Conservation (phyloP, 2,888 invertebrate genomes). For the Eupithecia subfuscata region DNA sequence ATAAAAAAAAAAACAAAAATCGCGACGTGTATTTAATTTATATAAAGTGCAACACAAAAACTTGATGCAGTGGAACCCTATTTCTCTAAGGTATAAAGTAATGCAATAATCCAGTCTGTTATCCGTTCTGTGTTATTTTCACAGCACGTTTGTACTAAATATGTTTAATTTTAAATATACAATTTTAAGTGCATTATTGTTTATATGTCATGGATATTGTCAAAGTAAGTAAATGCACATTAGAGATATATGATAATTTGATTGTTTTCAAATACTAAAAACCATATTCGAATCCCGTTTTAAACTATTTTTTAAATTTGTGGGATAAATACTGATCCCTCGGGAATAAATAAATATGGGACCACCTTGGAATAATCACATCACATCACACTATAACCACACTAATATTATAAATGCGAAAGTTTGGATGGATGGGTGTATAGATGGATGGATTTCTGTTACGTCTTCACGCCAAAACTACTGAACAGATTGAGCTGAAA, state of each 20-base stretch:
- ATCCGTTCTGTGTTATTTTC: slow-evolving; percentile 2
- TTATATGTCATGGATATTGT: neutral
- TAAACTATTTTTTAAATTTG: no score
- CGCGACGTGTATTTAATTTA: neutral
- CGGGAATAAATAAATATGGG: no score
- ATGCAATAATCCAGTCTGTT: neutral
- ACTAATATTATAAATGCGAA: no score
- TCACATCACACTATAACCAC: no score
- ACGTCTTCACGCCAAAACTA: no score
- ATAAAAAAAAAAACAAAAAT: neutral
- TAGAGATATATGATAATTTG: neutral
- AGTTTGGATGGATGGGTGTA: no score
- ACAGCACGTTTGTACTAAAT: neutral
- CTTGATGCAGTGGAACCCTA: slow-evolving; percentile 4
- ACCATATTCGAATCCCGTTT: no score
- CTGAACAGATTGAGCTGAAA: no score
- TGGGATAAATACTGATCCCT: no score
- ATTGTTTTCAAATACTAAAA: no score
- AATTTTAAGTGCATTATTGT: neutral
- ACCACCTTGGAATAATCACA: no score
- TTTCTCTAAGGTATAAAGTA: neutral
- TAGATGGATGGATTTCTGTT: no score
- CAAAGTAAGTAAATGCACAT: neutral
- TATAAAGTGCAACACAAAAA: neutral
- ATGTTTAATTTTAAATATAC: neutral